phyloP scores from a whole-genome alignment of 2,888 invertebrate species.

The Arge pagana region DNA sequence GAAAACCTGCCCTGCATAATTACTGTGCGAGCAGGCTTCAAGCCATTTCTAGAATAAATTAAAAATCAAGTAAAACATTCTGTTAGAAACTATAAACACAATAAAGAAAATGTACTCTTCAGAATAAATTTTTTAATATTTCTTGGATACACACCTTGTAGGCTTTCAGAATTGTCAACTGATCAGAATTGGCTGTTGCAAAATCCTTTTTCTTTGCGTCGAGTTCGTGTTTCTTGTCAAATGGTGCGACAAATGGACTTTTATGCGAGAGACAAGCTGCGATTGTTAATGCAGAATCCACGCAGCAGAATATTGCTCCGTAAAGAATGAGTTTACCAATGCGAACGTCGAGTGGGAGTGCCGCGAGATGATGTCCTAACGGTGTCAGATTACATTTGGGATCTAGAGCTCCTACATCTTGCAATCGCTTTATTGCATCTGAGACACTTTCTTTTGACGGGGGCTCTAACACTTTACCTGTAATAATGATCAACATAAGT shows the following conservation, averaged over 20 bases:
- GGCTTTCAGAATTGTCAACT: conserved; percentile 82
- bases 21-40: conserved; percentile 67
- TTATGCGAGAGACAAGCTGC: conserved; percentile 83
- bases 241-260: conserved; percentile 77
- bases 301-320: conserved; percentile 89
- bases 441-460: conserved; percentile 70
- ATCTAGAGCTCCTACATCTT: conserved; percentile 82
- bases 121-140: background rate
- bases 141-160: conserved; percentile 69
- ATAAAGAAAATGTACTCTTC: conserved; percentile 1
- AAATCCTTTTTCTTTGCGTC: conserved; percentile 76
- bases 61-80: conserved; percentile 5
- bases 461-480: conserved; percentile 75
- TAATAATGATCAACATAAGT: no score
- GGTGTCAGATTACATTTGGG: conserved; percentile 76
- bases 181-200: conserved; percentile 82
- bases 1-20: conserved; percentile 75
- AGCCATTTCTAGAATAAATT: conserved; percentile 73
- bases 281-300: conserved; percentile 90
- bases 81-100: background rate
- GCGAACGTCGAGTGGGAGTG: conserved; percentile 87
- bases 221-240: conserved; percentile 73
- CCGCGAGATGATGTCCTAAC: conserved; percentile 84
- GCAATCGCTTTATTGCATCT: conserved; percentile 71
- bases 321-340: conserved; percentile 92